Base-by-base conservation (phyloP, 2,888 invertebrate species). In the Myopa testacea region DNA sequence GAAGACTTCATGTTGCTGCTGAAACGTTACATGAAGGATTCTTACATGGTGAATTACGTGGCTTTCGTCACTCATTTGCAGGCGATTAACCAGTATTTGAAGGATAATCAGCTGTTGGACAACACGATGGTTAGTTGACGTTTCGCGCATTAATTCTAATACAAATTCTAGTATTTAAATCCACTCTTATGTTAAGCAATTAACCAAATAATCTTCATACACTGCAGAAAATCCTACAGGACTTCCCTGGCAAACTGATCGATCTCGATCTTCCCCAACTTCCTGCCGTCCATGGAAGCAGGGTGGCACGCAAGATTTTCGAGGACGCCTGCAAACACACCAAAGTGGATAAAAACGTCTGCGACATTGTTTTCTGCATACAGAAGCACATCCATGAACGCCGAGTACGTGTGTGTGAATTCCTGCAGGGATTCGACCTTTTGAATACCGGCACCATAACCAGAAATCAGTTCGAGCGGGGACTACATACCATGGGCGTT, bases 21-120 rank as follows among this genome's bases (percentile, higher is more conserved):
- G 76, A 94, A 94, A 83, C 92, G 93, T 83, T 95, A 94, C 88
- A 91, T 94, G 83, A 94, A 93, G 86, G 93, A 95, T 87, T 92
- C 93, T 3, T 95, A 94, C 88, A 93, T 94, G 38, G 89, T 95
- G 1, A 95, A 95, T 89, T 95, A 95, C 85, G 91, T 95, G 10
- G 94, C 94, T 7, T 95, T 95, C 86, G 88, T 95, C 6, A 91
- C 92, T 75, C 92, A 93, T 2, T 90, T 95, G 10, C 93, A 94
- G 76, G 92, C 93, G 16, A 92, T 93, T 37, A 92, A 92, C 81
- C 90, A 91, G 68, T 93, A 93, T 81, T 86, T 93, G 80, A 90
- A 92, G 79, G 83, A 89, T 19, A 88, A 91, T 81, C 90, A 91
- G 62, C 89, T 92, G 81, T 79, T 91, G 77, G 91, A 92, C 79